A percentile compares a stretch with the other conserved stretches of the same genome.
These are phyloP conservation scores for Ladona fulva DNA, from an alignment of 1,140 invertebrate species.

Conservation along the genomic window DNA sequence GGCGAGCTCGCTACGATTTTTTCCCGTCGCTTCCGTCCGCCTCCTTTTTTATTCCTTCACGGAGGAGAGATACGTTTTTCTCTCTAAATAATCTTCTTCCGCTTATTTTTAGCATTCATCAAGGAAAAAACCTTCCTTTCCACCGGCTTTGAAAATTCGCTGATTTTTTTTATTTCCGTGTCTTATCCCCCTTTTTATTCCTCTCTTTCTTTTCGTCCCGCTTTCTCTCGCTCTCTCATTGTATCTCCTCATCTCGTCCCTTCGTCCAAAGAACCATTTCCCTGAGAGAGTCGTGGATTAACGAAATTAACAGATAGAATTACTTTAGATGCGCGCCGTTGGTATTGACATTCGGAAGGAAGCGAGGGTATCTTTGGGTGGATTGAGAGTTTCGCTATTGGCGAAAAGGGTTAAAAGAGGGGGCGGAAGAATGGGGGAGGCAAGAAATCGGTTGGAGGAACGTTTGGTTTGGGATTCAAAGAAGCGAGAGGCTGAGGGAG, in stretches of 20 bases:
- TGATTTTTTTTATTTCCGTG: neutral
- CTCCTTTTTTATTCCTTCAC: no score
- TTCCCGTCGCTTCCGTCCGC: no score
- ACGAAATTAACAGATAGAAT: conserved; percentile 21
- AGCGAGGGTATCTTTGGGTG: neutral
- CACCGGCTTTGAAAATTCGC: no score
- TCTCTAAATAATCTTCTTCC: no score
- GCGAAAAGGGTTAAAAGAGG: neutral
- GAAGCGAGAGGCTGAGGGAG: neutral
- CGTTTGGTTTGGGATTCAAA: neutral
- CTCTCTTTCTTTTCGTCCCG: neutral
- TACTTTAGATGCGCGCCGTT: conserved; percentile 19
- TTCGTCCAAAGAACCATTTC: conserved; percentile 24
- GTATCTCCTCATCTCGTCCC: neutral
- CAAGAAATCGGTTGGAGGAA: neutral
- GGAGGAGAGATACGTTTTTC: no score
- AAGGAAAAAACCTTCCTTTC: no score
- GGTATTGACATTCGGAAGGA: conserved; percentile 19
- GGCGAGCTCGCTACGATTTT: no score
- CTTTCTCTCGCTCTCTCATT: no score
- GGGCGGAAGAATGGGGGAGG: no score
- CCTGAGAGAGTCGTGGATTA: conserved; percentile 26
- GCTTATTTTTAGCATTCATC: no score
- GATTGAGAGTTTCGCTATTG: neutral
- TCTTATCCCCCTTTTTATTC: neutral